These are phyloP conservation scores for Hydractinia symbiolongicarpus DNA, from an alignment of 30 jellyfish, hydroid and myxozoan genomes.

Conservation along the genomic window DNA sequence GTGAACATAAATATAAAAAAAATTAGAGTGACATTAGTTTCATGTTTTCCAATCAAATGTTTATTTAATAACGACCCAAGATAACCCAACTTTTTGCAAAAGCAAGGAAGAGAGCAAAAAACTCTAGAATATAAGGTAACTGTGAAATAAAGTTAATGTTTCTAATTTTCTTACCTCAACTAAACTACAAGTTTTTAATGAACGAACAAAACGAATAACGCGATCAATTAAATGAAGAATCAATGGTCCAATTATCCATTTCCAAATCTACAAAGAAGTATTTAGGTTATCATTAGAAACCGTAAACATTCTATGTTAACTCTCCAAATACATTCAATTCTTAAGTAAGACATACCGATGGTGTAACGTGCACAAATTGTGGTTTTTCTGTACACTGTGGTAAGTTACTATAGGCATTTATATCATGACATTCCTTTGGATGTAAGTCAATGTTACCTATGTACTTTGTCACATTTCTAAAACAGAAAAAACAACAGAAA, in stretches of 20 bases:
- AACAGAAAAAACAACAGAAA: background rate
- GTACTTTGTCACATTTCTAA: conserved; percentile 54
- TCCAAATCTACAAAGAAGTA: conserved; percentile 64
- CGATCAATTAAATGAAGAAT: conserved; percentile 48
- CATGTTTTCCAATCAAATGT: background rate
- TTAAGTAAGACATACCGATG: conserved; percentile 40
- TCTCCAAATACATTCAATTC: too few relatives aligned
- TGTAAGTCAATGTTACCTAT: conserved; percentile 57
- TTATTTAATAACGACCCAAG: too few relatives aligned
- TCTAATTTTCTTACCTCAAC: conserved; percentile 9
- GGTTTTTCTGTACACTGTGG: conserved; percentile 42
- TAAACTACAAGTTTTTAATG: background rate
- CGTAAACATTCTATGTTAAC: too few relatives aligned
- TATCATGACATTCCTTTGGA: conserved; percentile 25
- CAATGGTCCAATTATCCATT: conserved; percentile 69
- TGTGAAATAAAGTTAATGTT: too few relatives aligned
- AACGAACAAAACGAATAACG: conserved; percentile 34
- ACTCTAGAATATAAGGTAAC: too few relatives aligned
- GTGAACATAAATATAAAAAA: too few relatives aligned
- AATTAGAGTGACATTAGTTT: too few relatives aligned
- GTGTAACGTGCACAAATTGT: conserved; percentile 40
- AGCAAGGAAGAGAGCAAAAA: too few relatives aligned
- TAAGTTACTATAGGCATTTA: conserved; percentile 12
- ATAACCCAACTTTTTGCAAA: too few relatives aligned
- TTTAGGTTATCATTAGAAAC: too few relatives aligned